A percentile compares a stretch with the other conserved stretches of the same genome.
Evolutionary conservation across 2,113 vertebrate species (phyloP).

Genomic region (Hippocampus abdominalis): DNA sequence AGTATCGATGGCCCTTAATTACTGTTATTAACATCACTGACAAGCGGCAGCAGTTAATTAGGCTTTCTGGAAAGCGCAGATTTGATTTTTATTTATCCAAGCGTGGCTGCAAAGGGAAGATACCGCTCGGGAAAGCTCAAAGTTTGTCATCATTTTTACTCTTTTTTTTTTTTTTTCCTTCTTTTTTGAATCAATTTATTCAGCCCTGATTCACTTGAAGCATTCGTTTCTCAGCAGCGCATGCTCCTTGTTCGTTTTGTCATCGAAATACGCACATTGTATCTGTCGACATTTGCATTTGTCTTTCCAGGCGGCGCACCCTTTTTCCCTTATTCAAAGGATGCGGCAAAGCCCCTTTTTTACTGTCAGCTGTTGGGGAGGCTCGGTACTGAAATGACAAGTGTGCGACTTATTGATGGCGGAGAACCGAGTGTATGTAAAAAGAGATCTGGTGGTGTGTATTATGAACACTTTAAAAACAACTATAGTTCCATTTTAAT

Average conservation of each 20-base stretch:
- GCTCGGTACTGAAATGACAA: too few relatives aligned
- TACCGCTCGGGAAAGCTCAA: slow-evolving; percentile 35
- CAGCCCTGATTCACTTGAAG: slow-evolving; percentile 5
- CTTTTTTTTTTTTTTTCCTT: background rate
- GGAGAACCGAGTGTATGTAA: too few relatives aligned
- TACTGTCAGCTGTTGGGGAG: background rate
- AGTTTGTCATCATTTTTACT: slow-evolving; percentile 8
- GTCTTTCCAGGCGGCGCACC: background rate
- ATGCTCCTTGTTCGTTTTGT: slow-evolving; percentile 14
- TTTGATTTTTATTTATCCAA: slow-evolving; percentile 61
- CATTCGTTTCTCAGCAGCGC: slow-evolving; percentile 7
- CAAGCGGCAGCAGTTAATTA: slow-evolving; percentile 69
- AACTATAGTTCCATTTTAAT: too few relatives aligned
- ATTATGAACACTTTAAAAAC: too few relatives aligned
- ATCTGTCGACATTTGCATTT: background rate
- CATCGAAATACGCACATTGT: slow-evolving; percentile 1
- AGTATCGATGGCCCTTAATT: slow-evolving; percentile 71
- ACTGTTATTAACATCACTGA: slow-evolving; percentile 74
- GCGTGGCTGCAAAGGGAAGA: slow-evolving; percentile 56
- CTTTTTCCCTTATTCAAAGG: background rate
- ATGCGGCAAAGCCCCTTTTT: background rate
- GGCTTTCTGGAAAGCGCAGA: slow-evolving; percentile 52
- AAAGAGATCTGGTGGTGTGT: too few relatives aligned
- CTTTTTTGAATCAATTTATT: background rate
- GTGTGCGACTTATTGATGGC: too few relatives aligned